A percentile compares a stretch with the other conserved stretches of the same genome.
Evolutionary conservation across 2,888 invertebrate species (phyloP).

Genomic region (Deilephila elpenor): DNA sequence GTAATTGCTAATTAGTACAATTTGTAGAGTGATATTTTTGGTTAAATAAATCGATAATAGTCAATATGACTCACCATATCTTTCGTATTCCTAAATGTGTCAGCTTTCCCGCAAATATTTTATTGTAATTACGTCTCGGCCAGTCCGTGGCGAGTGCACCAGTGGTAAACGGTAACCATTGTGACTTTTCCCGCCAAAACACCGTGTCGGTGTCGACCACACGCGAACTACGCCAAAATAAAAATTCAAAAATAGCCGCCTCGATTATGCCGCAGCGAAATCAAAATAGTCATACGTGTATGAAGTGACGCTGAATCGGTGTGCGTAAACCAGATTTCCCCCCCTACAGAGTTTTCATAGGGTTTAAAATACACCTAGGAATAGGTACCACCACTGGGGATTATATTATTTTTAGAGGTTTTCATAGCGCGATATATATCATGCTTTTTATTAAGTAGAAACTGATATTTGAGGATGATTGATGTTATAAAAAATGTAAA

Average conservation of each 20-base stretch:
- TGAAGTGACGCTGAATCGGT: conserved; percentile 47
- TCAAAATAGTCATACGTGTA: conserved; percentile 73
- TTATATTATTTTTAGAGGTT: not conserved
- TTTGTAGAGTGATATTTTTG: not conserved
- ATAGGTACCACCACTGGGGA: conserved; percentile 7
- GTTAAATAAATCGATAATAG: not conserved
- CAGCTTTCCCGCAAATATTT: not conserved
- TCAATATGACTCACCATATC: conserved; percentile 29
- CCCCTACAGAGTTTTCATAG: conserved; percentile 70
- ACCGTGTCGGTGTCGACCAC: conserved; percentile 71
- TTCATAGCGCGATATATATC: too few species aligned
- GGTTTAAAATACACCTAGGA: conserved; percentile 28
- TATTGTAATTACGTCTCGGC: conserved; percentile 27
- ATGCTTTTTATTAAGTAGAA: too few species aligned
- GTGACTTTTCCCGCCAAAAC: conserved; percentile 81
- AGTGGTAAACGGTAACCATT: conserved; percentile 62
- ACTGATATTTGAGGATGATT: not conserved
- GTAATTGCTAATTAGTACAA: too few species aligned
- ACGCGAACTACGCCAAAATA: conserved; percentile 84
- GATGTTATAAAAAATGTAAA: not conserved
- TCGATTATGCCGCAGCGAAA: conserved; percentile 69
- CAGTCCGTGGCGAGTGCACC: conserved; percentile 56
- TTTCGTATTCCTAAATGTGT: not conserved
- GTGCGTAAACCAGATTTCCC: conserved; percentile 59
- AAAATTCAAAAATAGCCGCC: conserved; percentile 80